phyloP scores from a whole-genome alignment of 2,113 vertebrate species.

The Brachyistius frenatus region DNA sequence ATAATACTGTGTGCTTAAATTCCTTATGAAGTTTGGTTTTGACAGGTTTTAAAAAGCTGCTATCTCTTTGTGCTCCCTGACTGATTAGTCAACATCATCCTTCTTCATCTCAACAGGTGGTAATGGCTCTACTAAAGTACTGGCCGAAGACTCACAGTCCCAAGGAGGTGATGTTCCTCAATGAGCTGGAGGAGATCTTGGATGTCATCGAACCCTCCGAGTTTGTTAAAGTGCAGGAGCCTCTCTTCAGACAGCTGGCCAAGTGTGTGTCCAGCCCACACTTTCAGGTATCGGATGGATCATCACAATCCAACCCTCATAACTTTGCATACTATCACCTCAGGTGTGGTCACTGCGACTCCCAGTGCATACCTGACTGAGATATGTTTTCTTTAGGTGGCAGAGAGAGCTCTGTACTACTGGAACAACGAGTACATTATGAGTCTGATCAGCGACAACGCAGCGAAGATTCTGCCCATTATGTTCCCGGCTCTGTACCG shows the following conservation, averaged over 20 bases:
- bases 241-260: conserved; percentile 95
- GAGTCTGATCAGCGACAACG: conserved; percentile 98
- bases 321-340: too few relatives aligned
- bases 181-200: conserved; percentile 96
- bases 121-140: conserved; percentile 98
- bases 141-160: conserved; percentile 99
- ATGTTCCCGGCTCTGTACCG: conserved; percentile 99
- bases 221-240: conserved; percentile 98
- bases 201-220: conserved; percentile 98
- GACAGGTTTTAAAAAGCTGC: neutral
- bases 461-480: conserved; percentile 96
- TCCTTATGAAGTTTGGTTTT: neutral
- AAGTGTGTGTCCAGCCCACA: conserved; percentile 99
- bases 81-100: neutral
- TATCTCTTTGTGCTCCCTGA: neutral
- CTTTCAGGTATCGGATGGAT: conserved; percentile 87
- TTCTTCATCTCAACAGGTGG: conserved; percentile 84
- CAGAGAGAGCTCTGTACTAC: conserved; percentile 95
- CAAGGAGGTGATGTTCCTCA: conserved; percentile 99
- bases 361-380: neutral
- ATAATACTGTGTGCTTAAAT: neutral
- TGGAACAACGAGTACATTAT: conserved; percentile 99
- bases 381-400: conserved; percentile 84
- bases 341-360: too few relatives aligned
- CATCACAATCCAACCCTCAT: neutral